Evolutionary conservation across 2,113 vertebrate genomes (phyloP).

Genomic region (Oceanodroma tethys): DNA sequence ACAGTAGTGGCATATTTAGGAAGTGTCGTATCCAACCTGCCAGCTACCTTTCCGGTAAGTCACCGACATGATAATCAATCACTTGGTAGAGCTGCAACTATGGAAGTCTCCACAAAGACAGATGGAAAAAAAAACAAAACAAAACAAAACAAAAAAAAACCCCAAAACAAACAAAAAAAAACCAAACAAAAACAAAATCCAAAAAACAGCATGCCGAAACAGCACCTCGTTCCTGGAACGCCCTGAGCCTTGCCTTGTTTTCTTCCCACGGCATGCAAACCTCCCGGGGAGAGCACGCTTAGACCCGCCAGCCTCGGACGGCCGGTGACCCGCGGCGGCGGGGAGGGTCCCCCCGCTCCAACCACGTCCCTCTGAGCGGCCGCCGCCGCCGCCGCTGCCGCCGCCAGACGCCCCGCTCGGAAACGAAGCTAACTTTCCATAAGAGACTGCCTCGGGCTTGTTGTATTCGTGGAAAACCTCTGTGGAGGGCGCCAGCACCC

Average conservation of each 20-base stretch:
- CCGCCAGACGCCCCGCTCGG: too few relatives aligned
- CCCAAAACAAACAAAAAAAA: too few relatives aligned
- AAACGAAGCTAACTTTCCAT: too few relatives aligned
- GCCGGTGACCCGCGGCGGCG: not conserved
- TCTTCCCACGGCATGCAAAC: too few relatives aligned
- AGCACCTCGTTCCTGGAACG: not conserved
- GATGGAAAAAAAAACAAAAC: rapidly evolving
- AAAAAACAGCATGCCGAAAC: too few relatives aligned
- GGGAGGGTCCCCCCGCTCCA: rapidly evolving
- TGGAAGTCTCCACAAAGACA: not conserved
- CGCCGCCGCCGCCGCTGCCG: too few relatives aligned
- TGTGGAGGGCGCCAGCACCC: not conserved
- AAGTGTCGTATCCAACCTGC: not conserved
- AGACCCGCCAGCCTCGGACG: too few relatives aligned
- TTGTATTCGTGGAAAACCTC: not conserved
- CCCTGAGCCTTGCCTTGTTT: not conserved
- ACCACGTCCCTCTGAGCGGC: too few relatives aligned
- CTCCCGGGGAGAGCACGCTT: not conserved
- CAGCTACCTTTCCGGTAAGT: not conserved
- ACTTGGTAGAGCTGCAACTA: not conserved
- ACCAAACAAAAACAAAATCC: too few relatives aligned
- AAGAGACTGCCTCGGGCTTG: too few relatives aligned
- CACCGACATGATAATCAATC: rapidly evolving
- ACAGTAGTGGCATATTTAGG: rapidly evolving
- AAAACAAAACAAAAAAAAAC: too few relatives aligned